Conservation (phyloP, 2,113 vertebrate genomes). For the Terrapene triunguis region DNA sequence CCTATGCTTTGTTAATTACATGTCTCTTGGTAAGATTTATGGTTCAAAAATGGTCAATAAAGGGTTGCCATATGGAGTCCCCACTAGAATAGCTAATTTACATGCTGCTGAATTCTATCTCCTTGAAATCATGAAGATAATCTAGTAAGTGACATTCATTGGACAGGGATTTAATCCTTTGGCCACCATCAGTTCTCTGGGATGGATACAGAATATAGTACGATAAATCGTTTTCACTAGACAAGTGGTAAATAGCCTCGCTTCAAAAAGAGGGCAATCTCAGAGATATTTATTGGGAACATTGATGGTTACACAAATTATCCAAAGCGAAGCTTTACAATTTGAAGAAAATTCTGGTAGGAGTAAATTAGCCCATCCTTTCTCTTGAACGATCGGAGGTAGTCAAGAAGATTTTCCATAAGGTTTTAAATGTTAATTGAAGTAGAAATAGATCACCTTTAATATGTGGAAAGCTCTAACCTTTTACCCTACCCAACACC, state of each 20-base stretch:
- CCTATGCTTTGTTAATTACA: background rate
- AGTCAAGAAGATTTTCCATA: background rate
- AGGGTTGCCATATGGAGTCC: background rate
- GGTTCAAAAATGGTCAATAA: background rate
- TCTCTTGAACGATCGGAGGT: background rate
- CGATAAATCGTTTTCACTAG: background rate
- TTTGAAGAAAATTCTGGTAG: background rate
- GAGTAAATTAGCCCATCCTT: background rate
- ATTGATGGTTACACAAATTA: fast-evolving
- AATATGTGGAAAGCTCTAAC: background rate
- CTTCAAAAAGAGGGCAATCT: background rate
- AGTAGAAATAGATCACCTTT: background rate
- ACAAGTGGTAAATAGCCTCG: background rate
- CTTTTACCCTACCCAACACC: fast-evolving
- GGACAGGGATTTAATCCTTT: background rate
- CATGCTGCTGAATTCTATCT: background rate
- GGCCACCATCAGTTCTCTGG: background rate
- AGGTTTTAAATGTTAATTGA: background rate
- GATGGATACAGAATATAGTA: background rate
- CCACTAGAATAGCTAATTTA: background rate
- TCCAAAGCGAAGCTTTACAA: background rate
- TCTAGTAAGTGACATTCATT: background rate
- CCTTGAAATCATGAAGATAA: background rate
- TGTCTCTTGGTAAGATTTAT: background rate
- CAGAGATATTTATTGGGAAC: background rate